These are phyloP conservation scores for Corythornis madagascariensis DNA, from an alignment of 2,113 vertebrate species.

Conservation along the genomic window DNA sequence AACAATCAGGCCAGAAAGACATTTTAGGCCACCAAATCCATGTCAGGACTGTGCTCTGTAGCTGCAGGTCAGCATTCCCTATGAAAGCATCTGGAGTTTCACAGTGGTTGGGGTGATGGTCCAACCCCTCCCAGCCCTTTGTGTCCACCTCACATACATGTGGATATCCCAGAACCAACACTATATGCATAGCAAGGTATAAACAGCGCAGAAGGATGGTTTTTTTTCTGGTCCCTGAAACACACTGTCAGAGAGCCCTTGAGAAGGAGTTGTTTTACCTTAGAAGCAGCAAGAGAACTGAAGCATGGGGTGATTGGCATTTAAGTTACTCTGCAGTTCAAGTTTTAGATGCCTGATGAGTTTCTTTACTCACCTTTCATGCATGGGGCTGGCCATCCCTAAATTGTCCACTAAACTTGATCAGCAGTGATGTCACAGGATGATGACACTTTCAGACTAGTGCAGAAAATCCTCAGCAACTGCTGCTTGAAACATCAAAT, in stretches of 20 bases:
- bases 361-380: background rate
- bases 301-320: background rate
- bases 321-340: background rate
- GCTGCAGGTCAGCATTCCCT: background rate
- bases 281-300: background rate
- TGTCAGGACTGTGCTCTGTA: rapidly evolving
- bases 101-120: background rate
- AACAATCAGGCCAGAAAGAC: background rate
- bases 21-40: background rate
- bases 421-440: background rate
- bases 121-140: background rate
- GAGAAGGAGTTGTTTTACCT: background rate
- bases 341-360: background rate
- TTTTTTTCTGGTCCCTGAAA: background rate
- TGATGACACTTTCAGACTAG: background rate
- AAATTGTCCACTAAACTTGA: background rate
- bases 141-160: background rate
- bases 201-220: background rate
- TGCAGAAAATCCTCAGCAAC: background rate
- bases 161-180: background rate
- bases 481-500: background rate
- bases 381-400: background rate
- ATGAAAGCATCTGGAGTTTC: background rate
- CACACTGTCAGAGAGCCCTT: background rate
- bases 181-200: background rate